Conservation (phyloP, 2,113 vertebrate genomes). For the Lepidothrix coronata region DNA sequence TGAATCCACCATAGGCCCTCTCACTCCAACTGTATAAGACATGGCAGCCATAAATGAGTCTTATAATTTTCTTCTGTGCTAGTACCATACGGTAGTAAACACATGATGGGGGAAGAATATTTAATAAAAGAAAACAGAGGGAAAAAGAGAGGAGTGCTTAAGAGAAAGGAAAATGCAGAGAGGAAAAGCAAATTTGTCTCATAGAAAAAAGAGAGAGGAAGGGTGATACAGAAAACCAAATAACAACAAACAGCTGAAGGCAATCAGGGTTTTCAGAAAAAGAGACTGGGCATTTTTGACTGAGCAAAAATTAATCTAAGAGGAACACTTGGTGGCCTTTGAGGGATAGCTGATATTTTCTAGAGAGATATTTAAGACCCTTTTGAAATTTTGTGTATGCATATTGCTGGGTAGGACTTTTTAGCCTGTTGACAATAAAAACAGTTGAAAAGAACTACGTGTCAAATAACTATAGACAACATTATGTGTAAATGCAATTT, state of each 20-base stretch:
- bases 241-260: background rate
- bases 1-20: background rate
- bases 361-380: background rate
- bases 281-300: background rate
- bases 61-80: background rate
- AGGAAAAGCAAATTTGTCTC: background rate
- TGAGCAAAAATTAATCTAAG: background rate
- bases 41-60: background rate
- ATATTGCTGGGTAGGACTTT: background rate
- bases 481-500: background rate
- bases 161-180: background rate
- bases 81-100: background rate
- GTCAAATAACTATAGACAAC: background rate
- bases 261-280: background rate
- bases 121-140: background rate
- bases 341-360: background rate
- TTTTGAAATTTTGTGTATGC: background rate
- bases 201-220: background rate
- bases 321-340: background rate
- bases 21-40: accelerated
- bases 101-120: background rate
- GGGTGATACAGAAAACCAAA: background rate
- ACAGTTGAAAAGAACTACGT: background rate
- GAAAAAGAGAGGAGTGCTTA: background rate
- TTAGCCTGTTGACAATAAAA: background rate